A percentile compares a stretch with the other conserved stretches of the same genome.
Evolutionary conservation across 1,140 invertebrate species (phyloP).

Genomic region (Nebria ingens): DNA sequence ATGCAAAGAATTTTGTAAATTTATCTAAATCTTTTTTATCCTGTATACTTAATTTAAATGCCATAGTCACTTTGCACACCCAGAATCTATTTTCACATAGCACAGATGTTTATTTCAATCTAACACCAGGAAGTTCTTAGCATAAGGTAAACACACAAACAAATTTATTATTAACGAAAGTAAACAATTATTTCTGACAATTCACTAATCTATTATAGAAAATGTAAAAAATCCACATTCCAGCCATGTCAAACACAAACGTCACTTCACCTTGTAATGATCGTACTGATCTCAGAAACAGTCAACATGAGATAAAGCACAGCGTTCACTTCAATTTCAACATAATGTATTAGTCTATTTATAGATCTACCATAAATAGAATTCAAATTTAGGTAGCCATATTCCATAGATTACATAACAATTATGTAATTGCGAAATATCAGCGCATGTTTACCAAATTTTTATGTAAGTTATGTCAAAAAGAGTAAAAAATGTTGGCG

Average conservation of each 20-base stretch:
- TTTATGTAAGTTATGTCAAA: too few species aligned
- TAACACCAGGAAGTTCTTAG: background rate
- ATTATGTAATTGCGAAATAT: too few species aligned
- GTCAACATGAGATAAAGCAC: too few species aligned
- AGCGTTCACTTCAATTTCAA: too few species aligned
- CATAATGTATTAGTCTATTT: too few species aligned
- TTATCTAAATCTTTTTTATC: conserved; percentile 74
- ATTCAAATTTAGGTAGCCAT: too few species aligned
- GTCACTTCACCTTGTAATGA: conserved; percentile 3
- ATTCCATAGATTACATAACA: too few species aligned
- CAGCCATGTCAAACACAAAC: conserved; percentile 4
- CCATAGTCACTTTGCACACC: background rate
- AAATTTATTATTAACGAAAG: background rate
- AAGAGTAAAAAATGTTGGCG: background rate
- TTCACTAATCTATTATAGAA: background rate
- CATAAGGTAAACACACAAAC: background rate
- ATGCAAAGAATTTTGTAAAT: conserved; percentile 75
- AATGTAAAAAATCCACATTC: conserved; percentile 7
- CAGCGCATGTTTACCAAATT: too few species aligned
- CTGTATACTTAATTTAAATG: conserved; percentile 45
- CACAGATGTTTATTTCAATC: too few species aligned
- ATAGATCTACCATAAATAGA: too few species aligned
- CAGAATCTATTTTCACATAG: background rate
- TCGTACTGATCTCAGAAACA: background rate
- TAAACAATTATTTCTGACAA: background rate